Evolutionary conservation across 2,797 vertebrate genomes (phyloP).

Genomic region (Alauda arvensis): DNA sequence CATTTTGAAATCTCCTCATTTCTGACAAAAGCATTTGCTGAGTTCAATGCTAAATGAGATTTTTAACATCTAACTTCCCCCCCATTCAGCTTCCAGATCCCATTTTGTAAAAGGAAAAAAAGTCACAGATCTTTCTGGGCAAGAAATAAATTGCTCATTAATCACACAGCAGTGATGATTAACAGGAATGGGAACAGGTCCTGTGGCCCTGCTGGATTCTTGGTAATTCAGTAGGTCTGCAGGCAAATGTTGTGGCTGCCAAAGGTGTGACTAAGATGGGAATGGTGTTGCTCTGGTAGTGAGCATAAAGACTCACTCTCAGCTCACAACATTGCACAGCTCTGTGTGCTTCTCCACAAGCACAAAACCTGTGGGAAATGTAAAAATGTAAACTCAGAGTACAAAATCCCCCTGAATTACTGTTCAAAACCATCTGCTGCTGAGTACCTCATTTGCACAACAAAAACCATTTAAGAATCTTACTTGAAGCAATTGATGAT

Average conservation of each 20-base stretch:
- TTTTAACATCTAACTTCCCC: neutral
- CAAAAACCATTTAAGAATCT: neutral
- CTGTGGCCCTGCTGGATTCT: neutral
- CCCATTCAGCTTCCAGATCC: accelerated
- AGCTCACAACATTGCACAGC: no score
- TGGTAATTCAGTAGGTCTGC: neutral
- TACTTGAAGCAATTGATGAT: neutral
- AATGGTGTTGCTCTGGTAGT: neutral
- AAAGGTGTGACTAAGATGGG: neutral
- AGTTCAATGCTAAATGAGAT: neutral
- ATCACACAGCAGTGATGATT: neutral
- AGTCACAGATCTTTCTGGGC: neutral
- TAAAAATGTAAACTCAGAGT: neutral
- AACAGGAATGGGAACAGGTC: neutral
- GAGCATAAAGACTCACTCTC: neutral
- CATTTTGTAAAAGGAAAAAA: neutral
- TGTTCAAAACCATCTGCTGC: neutral
- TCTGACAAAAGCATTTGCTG: neutral
- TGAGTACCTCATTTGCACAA: neutral
- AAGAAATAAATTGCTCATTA: neutral
- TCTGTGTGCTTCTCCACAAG: neutral
- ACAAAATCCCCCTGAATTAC: neutral
- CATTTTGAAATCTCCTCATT: neutral
- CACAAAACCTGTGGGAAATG: neutral
- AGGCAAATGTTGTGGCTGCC: neutral